Evolutionary conservation across 1,140 invertebrate genomes (phyloP).

Genomic region (Drosophila sechellia): DNA sequence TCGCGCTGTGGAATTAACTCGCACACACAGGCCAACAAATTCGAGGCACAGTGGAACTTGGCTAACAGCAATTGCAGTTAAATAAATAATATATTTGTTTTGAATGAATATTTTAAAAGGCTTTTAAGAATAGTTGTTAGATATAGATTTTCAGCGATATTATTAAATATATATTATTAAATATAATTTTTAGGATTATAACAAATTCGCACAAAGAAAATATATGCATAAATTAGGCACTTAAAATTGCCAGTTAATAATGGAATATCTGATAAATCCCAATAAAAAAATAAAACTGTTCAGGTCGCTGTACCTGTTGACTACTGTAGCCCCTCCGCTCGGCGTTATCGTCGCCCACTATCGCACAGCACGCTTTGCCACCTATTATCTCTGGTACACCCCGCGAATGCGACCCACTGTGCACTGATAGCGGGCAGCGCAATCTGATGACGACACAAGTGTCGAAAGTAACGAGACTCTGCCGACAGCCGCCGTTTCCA

Average conservation of each 20-base stretch:
- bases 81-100: too few relatives aligned
- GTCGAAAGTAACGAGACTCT: constrained; percentile 77
- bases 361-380: constrained; percentile 24
- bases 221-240: too few relatives aligned
- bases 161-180: too few relatives aligned
- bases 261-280: too few relatives aligned
- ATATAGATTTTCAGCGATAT: too few relatives aligned
- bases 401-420: constrained; percentile 54
- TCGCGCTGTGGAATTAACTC: constrained; percentile 30
- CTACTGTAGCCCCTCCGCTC: constrained; percentile 10
- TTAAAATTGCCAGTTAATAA: too few relatives aligned
- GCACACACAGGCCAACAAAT: constrained; percentile 34
- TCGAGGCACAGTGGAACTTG: constrained; percentile 41
- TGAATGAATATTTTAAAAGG: too few relatives aligned
- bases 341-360: constrained; percentile 32
- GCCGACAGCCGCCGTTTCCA: constrained; percentile 60
- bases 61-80: too few relatives aligned
- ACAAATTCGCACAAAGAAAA: too few relatives aligned
- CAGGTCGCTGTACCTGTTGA: background rate
- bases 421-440: constrained; percentile 48
- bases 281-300: too few relatives aligned
- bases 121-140: too few relatives aligned
- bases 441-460: constrained; percentile 82
- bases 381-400: constrained; percentile 19
- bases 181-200: too few relatives aligned